Evolutionary conservation across 2,888 invertebrate genomes (phyloP).

Genomic region (Cryptops parisi): DNA sequence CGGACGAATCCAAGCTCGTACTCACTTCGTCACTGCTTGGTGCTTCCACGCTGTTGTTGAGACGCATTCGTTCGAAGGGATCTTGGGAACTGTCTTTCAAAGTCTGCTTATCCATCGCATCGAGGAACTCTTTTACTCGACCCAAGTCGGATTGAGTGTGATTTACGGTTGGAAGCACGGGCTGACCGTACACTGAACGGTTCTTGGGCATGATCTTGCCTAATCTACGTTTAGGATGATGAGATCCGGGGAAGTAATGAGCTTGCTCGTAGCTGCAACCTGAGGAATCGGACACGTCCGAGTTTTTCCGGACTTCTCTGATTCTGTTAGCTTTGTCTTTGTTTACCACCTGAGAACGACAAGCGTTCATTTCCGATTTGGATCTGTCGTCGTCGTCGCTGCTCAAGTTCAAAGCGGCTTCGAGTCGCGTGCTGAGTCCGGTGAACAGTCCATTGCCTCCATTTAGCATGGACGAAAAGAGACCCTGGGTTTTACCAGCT

Average conservation of each 20-base stretch:
- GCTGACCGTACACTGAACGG: conserved; percentile 23
- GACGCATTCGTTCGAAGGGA: conserved; percentile 16
- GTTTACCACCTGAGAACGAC: conserved; percentile 6
- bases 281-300: conserved; percentile 16
- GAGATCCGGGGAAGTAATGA: conserved; percentile 13
- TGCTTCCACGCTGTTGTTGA: conserved; percentile 25
- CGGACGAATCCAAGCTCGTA: conserved; percentile 42
- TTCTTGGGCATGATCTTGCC: conserved; percentile 19
- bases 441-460: conserved; percentile 38
- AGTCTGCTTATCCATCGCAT: conserved; percentile 19
- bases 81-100: conserved; percentile 21
- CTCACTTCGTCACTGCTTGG: conserved; percentile 44
- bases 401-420: conserved; percentile 23
- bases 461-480: conserved; percentile 37
- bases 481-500: conserved; percentile 28
- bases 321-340: conserved; percentile 14
- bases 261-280: conserved; percentile 17
- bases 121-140: conserved; percentile 5
- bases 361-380: conserved; percentile 11
- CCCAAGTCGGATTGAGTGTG: conserved; percentile 4
- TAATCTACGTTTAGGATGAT: conserved; percentile 16
- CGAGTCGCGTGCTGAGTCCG: conserved; percentile 27
- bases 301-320: conserved; percentile 13
- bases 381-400: conserved; percentile 19
- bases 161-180: conserved; percentile 4